These are phyloP conservation scores for Grammomys dolichurus DNA, from an alignment of 2,113 vertebrate genomes.

Conservation along the genomic window DNA sequence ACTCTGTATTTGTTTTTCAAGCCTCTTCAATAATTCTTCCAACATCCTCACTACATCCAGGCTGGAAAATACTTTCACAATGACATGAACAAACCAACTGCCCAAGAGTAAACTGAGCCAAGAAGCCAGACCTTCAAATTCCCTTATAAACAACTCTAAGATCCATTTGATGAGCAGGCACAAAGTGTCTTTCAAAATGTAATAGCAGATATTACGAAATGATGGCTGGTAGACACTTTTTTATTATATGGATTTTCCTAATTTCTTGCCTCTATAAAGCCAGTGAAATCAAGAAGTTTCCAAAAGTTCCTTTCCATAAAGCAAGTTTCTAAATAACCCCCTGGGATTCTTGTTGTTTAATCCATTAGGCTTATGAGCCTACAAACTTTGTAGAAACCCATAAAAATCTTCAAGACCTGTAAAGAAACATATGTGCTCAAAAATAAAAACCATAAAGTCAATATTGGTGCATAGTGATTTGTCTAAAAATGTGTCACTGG, in stretches of 20 bases:
- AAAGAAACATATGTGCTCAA: constrained; percentile 21
- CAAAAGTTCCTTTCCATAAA: neutral
- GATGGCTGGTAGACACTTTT: neutral
- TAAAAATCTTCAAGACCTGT: constrained; percentile 48
- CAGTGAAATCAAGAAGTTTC: neutral
- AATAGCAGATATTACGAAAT: constrained; percentile 9
- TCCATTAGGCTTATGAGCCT: constrained; percentile 34
- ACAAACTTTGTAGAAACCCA: constrained; percentile 44
- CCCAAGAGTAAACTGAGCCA: constrained; percentile 5
- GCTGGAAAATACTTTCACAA: neutral
- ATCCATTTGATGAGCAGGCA: neutral
- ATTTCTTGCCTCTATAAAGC: constrained; percentile 11
- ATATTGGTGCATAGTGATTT: constrained; percentile 13
- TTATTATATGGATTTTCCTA: neutral
- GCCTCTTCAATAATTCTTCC: constrained; percentile 55
- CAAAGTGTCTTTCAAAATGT: constrained; percentile 44
- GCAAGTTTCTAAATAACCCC: constrained; percentile 7
- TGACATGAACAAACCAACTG: neutral
- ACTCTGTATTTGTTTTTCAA: constrained; percentile 42
- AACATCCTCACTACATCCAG: constrained; percentile 4
- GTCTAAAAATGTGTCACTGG: neutral
- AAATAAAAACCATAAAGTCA: constrained; percentile 2
- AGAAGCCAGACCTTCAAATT: neutral
- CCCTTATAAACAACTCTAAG: neutral
- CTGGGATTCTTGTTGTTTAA: constrained; percentile 23